Conservation (phyloP, 2,113 vertebrate species). For the Cryptotis parvus region DNA sequence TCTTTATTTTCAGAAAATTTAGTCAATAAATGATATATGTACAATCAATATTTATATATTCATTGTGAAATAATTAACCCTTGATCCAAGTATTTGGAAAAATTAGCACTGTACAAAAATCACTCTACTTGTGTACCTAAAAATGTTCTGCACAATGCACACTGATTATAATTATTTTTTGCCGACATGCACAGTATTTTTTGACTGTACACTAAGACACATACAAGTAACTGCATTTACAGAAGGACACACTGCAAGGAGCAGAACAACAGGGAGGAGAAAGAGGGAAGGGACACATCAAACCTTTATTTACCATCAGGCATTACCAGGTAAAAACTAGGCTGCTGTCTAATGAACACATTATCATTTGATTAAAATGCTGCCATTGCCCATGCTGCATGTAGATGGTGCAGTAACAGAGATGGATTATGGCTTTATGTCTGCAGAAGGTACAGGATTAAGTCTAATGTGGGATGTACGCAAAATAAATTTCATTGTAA, state of each 20-base stretch:
- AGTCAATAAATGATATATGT: constrained; percentile 7
- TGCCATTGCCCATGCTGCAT: constrained; percentile 84
- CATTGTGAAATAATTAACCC: neutral
- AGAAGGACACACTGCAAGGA: neutral
- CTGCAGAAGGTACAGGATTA: constrained; percentile 62
- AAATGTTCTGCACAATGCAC: neutral
- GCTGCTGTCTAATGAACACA: neutral
- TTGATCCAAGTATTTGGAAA: neutral
- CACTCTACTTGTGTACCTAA: neutral
- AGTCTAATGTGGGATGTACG: constrained; percentile 54
- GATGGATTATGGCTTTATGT: constrained; percentile 68
- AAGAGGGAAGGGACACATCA: accelerated
- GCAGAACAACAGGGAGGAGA: neutral
- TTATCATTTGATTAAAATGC: constrained; percentile 82
- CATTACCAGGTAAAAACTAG: neutral
- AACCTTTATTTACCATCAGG: neutral
- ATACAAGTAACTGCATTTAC: neutral
- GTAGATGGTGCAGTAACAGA: constrained; percentile 65
- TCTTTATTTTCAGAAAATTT: neutral
- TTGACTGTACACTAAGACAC: neutral
- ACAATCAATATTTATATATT: neutral
- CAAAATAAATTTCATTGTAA: constrained; percentile 63
- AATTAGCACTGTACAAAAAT: neutral
- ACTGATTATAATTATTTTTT: neutral
- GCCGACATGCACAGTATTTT: constrained; percentile 47